phyloP scores from a whole-genome alignment of 2,113 vertebrate genomes.

The Agapornis roseicollis region DNA sequence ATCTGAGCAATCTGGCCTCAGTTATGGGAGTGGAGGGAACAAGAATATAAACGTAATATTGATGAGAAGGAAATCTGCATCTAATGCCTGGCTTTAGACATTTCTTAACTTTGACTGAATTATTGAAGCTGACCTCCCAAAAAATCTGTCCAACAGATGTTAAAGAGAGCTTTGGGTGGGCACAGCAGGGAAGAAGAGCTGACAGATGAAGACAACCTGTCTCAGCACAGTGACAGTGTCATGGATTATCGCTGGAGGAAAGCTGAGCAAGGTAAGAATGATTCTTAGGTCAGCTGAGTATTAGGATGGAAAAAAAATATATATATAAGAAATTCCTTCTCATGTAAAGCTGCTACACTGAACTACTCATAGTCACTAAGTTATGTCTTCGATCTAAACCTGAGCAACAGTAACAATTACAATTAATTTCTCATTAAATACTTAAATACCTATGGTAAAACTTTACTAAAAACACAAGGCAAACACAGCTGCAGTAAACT shows the following conservation, averaged over 20 bases:
- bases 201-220: slow-evolving; percentile 79
- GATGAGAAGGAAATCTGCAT: background rate
- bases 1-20: background rate
- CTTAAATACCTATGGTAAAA: background rate
- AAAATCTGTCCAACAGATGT: slow-evolving; percentile 77
- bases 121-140: background rate
- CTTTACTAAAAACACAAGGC: background rate
- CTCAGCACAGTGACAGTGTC: slow-evolving; percentile 85
- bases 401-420: background rate
- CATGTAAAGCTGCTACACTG: background rate
- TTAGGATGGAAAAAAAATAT: background rate
- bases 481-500: background rate
- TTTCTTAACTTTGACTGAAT: background rate
- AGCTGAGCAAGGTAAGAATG: slow-evolving; percentile 70
- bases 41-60: background rate
- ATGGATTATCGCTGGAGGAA: slow-evolving; percentile 73
- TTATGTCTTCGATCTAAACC: background rate
- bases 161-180: slow-evolving; percentile 82
- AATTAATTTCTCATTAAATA: background rate
- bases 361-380: background rate
- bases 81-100: background rate
- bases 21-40: background rate
- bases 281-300: background rate
- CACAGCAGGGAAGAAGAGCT: slow-evolving; percentile 51
- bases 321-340: background rate